A percentile compares a stretch with the other conserved stretches of the same genome.
Conservation (phyloP, 2,888 invertebrate genomes). For the Seira musarum region DNA sequence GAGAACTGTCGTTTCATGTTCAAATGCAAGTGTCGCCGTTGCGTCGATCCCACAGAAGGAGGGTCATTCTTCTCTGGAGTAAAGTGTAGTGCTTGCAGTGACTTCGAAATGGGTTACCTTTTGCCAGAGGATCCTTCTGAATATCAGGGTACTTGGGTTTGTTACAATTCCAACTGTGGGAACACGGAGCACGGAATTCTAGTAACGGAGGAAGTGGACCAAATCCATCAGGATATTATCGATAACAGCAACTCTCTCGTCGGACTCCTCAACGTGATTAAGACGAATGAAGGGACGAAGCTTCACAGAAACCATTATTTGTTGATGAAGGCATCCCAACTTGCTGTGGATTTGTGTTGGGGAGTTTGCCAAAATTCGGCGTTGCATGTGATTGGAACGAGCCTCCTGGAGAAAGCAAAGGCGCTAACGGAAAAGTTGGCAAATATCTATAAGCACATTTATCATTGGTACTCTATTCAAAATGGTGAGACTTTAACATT, state of each 20-base stretch:
- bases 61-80: constrained; percentile 53
- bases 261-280: constrained; percentile 28
- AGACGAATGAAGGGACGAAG: constrained; percentile 11
- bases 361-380: constrained; percentile 42
- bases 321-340: constrained; percentile 43
- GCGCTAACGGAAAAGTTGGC: constrained; percentile 32
- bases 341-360: constrained; percentile 44
- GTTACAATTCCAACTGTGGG: constrained; percentile 35
- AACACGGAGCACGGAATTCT: constrained; percentile 4
- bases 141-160: constrained; percentile 25
- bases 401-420: constrained; percentile 31
- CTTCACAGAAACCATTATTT: constrained; percentile 54
- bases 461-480: constrained; percentile 50
- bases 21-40: constrained; percentile 44
- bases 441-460: constrained; percentile 35
- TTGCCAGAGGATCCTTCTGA: constrained; percentile 39
- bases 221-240: constrained; percentile 40
- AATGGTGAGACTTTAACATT: constrained; percentile 46
- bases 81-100: constrained; percentile 35
- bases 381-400: constrained; percentile 28
- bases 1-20: constrained; percentile 34
- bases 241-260: constrained; percentile 19
- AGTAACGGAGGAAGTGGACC: constrained; percentile 21
- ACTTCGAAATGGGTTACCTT: constrained; percentile 36
- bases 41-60: constrained; percentile 45